Base-by-base conservation (phyloP, 2,888 invertebrate species). In the Macrophya alboannulata region DNA sequence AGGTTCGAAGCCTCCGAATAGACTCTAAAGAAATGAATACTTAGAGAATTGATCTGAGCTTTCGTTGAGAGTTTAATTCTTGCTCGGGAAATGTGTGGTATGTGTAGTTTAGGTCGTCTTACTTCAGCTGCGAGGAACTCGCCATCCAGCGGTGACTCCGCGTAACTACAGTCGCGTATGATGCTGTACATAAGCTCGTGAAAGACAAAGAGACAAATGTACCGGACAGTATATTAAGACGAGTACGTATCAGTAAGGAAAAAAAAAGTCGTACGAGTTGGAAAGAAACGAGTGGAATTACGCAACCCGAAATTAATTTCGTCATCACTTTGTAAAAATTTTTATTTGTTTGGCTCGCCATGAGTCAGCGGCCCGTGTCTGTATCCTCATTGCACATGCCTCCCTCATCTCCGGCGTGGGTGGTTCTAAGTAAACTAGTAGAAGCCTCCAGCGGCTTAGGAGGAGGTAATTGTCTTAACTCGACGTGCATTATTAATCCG, bases 391-490 rank as follows among this genome's bases (percentile, higher is more conserved):
- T 90, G 68, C 68, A 51, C 83, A 62, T 71, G 68, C 83, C 48
- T 31, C 59, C 21, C 55, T 37, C 15, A 25, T 51, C 40, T 43
- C 15, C 12, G 51, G 51, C 79, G 85, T 71, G 85, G 85, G 85
- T 55, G 85, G n/a, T 17, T 37, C 40, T 45, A 25, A 71, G 83
- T 83, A 83, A 68, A 83, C 83, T 83, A 62, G 81, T 40, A 59
- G 40, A 85, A 71, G 81, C 85, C 68, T 71, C 68, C 68, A 6
- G 74, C 37, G 79, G 62, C 65, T 65, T 65, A 45, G 45, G 37
- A 71, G 40, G 85, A 45, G 85, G 87, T 93, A 93, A 93, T 93
- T 93, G 91, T 90, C 93, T 92, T 90, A 92, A 92, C 89, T 92
- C 90, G 91, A 88, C 89, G 87, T 89, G 88, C 86, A 88, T 89